Evolutionary conservation across 1,140 invertebrate genomes (phyloP), one percentile per base, ranked within the genome.

Genomic region (Drosophila ficusphila): DNA sequence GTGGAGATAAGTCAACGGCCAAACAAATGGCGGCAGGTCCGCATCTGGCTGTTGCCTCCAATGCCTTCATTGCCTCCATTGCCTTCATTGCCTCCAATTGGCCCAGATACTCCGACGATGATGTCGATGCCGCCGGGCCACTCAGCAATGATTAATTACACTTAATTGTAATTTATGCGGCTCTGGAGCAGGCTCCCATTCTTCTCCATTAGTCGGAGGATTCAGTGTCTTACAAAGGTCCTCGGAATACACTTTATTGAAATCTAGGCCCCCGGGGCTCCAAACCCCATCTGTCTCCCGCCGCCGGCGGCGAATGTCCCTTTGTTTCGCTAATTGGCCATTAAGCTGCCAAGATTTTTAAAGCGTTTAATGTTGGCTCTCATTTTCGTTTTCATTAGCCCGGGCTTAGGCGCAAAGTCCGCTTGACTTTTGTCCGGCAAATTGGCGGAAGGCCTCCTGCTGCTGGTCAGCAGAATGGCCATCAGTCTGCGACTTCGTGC

Each of bases 91-190:
- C n/a, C n/a, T n/a, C 76, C 57, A 67, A 65, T 65, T 52, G 62
- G 62, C 60, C 46, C 31, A 11, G 46, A 33, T 9, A 23, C 42
- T 21, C n/a, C 14, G 29, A 57, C 57, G 62, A 68, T 48, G 54
- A 58, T 27, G 36, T 49, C 60, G 60, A 67, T 67, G 64, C 64
- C 64, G 64, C n/a, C 36, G 36, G 64, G 64, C 64, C 64, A 68
- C 64, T 68, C 81, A 86, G 57, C 65, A 69, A 76, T 88, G 82
- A 88, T 88, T 88, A 88, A 88, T 88, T 88, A 88, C 77, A 75
- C 65, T 78, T 88, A 88, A 88, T 88, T 88, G 82, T 82, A 78
- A 88, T 85, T 85, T 85, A 85, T 79, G 82, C 65, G 82, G 58
- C 21, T 53, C 53, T 16, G 36, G 48, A 79, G 51, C 53, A 19